Base-by-base conservation (phyloP, 1,140 invertebrate genomes). In the Muscidifurax raptorellus region DNA sequence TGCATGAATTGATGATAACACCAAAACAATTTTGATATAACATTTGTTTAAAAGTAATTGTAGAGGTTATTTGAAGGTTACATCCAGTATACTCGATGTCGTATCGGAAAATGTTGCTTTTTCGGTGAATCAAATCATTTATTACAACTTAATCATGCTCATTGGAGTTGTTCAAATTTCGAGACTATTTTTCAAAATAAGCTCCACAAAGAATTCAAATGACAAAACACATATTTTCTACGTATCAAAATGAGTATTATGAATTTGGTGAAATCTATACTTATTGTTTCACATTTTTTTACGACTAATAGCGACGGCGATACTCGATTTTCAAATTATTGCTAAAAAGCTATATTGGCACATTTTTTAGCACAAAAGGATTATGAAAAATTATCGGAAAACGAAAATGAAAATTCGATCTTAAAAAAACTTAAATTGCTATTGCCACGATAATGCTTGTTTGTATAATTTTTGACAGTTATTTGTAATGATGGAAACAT, bases 41-140 rank as follows among this genome's bases (percentile, higher is more conserved):
- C 32, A 69, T 15, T 36, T 44, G 28, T 83, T 47, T 69, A 40
- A 6, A 71, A 78, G 30, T 84, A 84, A 79, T 84, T 84, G 82
- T 84, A 79, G 82, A 84, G 82, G 82, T 84, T 84, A 79, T 84
- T 84, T 78, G 3, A 78, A 72, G 36, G 67, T 69, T 72, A 74
- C 67, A 78, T 79, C 66, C 76, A 84, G 3, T 36, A 30, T 74
- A 74, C 22, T 72, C 25, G 44, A 84, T 72, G 74, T 75, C 64
- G 44, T 67, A 83, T 76, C 7, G n/a, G 30, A 36, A 66, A 82
- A 36, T 77, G n/a, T 75, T 30, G 22, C 28, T 69, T 25, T 81
- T 69, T 59, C 12, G 40, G 18, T 18, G 7, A 59, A 52, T 18
- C 12, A 32, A 81, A 59, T 30, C 12, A 3, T 69, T 69, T 80